Conservation (phyloP, 2,888 invertebrate genomes). For the Psylliodes chrysocephalus region DNA sequence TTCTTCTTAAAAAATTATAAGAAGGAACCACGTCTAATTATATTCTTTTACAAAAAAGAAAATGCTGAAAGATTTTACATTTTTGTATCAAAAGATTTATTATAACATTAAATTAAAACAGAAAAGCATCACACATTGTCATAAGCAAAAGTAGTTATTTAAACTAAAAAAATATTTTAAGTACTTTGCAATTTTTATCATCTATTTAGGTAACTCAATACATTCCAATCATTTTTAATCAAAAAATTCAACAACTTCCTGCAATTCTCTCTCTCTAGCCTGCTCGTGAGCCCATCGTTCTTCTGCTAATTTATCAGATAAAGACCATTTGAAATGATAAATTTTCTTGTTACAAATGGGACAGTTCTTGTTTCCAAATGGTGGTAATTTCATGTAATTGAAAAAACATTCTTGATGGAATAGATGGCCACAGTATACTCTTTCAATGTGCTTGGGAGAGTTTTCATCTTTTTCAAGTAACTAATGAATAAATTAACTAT, state of each 20-base stretch:
- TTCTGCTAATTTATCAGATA: slow-evolving; percentile 76
- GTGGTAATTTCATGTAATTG: slow-evolving; percentile 76
- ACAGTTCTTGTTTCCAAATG: slow-evolving; percentile 80
- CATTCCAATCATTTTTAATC: too few species aligned
- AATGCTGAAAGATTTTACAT: too few species aligned
- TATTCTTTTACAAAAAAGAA: too few species aligned
- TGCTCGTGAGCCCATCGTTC: slow-evolving; percentile 82
- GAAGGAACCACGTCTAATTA: too few species aligned
- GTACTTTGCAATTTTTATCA: too few species aligned
- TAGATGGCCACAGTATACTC: slow-evolving; percentile 78
- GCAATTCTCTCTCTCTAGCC: slow-evolving; percentile 77
- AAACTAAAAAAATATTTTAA: too few species aligned
- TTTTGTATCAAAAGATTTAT: too few species aligned
- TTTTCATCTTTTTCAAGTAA: slow-evolving; percentile 69
- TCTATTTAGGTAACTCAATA: not conserved
- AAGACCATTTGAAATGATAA: slow-evolving; percentile 79
- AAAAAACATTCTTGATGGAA: slow-evolving; percentile 77
- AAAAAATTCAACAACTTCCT: slow-evolving; percentile 80
- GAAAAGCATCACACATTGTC: too few species aligned
- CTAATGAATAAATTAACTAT: slow-evolving; percentile 60
- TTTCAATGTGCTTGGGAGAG: slow-evolving; percentile 71
- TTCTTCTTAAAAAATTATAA: too few species aligned
- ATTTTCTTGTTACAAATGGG: slow-evolving; percentile 71
- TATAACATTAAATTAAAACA: too few species aligned
- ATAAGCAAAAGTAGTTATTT: too few species aligned